A percentile compares a stretch with the other conserved stretches of the same genome.
phyloP scores from a whole-genome alignment of 2,113 vertebrate species.

The Pterocles burchelli region DNA sequence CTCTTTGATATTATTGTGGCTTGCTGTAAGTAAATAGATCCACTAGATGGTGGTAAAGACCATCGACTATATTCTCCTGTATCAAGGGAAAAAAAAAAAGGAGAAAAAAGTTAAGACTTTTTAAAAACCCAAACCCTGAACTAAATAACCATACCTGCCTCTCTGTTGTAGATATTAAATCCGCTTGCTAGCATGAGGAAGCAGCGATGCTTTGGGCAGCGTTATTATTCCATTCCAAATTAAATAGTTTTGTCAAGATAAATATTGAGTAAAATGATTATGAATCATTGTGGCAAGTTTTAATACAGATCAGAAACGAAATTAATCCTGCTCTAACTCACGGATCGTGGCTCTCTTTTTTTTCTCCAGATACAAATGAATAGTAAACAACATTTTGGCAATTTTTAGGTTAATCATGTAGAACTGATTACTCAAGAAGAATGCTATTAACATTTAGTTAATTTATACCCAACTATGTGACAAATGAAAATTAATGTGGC shows the following conservation, averaged over 20 bases:
- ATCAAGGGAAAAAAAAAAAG: neutral
- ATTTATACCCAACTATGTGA: conserved; percentile 79
- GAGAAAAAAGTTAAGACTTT: neutral
- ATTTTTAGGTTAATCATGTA: conserved; percentile 83
- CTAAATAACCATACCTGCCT: neutral
- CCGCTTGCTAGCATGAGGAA: neutral
- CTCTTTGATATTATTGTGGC: neutral
- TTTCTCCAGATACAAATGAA: conserved; percentile 78
- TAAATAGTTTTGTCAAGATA: conserved; percentile 73
- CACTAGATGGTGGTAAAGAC: conserved; percentile 83
- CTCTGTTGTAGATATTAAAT: neutral
- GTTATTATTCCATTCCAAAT: conserved; percentile 36
- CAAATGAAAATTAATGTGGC: conserved; percentile 84
- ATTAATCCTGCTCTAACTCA: conserved; percentile 77
- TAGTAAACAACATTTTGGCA: conserved; percentile 83
- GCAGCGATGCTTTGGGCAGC: conserved; percentile 1
- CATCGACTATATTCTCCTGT: conserved; percentile 38
- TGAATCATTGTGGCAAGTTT: conserved; percentile 79
- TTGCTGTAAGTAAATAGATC: conserved; percentile 53
- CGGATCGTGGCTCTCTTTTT: conserved; percentile 47
- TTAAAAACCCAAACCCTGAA: neutral
- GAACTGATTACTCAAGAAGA: conserved; percentile 83
- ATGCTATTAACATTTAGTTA: conserved; percentile 83
- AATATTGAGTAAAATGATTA: conserved; percentile 72
- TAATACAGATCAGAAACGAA: conserved; percentile 78